Evolutionary conservation across 1,140 invertebrate species (phyloP).

Genomic region (Leguminivora glycinivorella): DNA sequence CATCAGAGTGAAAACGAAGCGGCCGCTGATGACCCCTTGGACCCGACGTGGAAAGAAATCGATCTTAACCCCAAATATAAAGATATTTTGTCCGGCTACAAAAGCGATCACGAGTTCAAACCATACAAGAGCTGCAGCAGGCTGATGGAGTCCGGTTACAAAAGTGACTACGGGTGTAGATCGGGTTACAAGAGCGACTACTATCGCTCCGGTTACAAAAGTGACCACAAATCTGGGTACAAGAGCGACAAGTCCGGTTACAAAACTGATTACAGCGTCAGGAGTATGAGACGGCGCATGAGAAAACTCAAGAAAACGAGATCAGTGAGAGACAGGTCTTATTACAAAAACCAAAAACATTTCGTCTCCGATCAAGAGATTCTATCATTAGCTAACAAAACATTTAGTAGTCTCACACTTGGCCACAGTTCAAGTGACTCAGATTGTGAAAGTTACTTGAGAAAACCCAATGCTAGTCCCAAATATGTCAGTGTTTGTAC

Average conservation of each 20-base stretch:
- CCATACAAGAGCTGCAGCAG: slow-evolving; percentile 80
- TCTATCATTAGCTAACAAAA: slow-evolving; percentile 72
- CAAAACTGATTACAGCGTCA: slow-evolving; percentile 80
- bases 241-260: slow-evolving; percentile 81
- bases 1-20: slow-evolving; percentile 76
- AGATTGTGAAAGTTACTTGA: slow-evolving; percentile 69
- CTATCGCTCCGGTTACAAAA: slow-evolving; percentile 80
- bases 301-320: slow-evolving; percentile 77
- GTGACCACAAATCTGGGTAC: slow-evolving; percentile 80
- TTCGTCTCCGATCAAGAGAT: slow-evolving; percentile 79
- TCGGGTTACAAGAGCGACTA: slow-evolving; percentile 78
- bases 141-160: slow-evolving; percentile 80
- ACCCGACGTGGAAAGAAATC: slow-evolving; percentile 82
- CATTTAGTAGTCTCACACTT: slow-evolving; percentile 72
- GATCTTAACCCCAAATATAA: slow-evolving; percentile 82
- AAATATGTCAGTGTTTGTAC: slow-evolving; percentile 71
- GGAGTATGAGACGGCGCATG: slow-evolving; percentile 76
- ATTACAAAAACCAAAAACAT: slow-evolving; percentile 79
- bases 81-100: slow-evolving; percentile 79
- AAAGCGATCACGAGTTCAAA: slow-evolving; percentile 80
- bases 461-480: slow-evolving; percentile 65
- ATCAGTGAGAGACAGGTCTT: slow-evolving; percentile 75
- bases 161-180: slow-evolving; percentile 80
- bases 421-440: slow-evolving; percentile 76
- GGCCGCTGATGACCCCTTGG: slow-evolving; percentile 75